A percentile compares a stretch with the other conserved stretches of the same genome.
These are phyloP conservation scores for Phalera bucephala DNA, from an alignment of 2,888 invertebrate species.

Conservation along the genomic window DNA sequence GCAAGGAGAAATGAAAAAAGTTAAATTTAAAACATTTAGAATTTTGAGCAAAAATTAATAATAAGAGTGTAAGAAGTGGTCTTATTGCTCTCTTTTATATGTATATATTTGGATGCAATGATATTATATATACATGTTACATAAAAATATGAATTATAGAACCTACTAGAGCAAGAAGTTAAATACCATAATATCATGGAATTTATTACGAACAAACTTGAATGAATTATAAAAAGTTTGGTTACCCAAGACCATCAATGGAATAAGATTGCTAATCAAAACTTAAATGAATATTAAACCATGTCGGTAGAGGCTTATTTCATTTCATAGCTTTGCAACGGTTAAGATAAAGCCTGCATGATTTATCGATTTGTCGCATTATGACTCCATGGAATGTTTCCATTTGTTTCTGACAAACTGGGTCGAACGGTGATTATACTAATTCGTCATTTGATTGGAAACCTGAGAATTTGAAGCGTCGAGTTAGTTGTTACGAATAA, in stretches of 20 bases:
- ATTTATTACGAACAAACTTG: too few relatives aligned
- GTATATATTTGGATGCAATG: too few relatives aligned
- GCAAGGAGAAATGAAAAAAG: too few relatives aligned
- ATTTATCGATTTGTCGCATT: constrained; percentile 30
- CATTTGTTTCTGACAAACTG: constrained; percentile 12
- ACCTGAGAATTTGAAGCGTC: constrained; percentile 1
- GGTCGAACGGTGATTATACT: not conserved
- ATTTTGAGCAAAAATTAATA: too few relatives aligned
- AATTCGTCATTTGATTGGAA: not conserved
- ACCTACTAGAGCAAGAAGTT: too few relatives aligned
- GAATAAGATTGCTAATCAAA: not conserved
- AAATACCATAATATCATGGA: too few relatives aligned
- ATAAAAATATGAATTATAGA: too few relatives aligned
- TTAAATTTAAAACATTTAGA: too few relatives aligned
- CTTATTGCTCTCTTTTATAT: too few relatives aligned
- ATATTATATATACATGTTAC: too few relatives aligned
- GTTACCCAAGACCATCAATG: not conserved
- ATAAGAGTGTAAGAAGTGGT: too few relatives aligned
- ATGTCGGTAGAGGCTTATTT: constrained; percentile 23
- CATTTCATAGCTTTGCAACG: constrained; percentile 27
- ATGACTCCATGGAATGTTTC: constrained; percentile 29
- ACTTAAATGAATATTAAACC: constrained; percentile 25
- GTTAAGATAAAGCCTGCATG: constrained; percentile 19
- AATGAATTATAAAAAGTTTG: not conserved
- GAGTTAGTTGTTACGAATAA: constrained; percentile 1